Conservation (phyloP, 2,113 vertebrate species). For the Oriolus oriolus region DNA sequence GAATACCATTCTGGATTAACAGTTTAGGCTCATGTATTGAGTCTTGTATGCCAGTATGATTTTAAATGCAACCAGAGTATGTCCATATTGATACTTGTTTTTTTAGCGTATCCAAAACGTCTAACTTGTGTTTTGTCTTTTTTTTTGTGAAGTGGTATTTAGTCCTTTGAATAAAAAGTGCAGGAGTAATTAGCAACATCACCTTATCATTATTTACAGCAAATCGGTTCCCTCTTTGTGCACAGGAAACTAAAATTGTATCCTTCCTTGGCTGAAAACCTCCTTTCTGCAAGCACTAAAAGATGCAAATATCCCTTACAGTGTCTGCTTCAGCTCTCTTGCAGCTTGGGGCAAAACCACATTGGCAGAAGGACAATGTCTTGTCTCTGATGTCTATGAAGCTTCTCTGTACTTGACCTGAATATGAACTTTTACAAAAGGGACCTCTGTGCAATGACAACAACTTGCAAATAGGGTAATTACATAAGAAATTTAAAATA, state of each 20-base stretch:
- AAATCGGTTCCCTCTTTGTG: neutral
- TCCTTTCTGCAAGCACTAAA: neutral
- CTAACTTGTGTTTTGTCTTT: neutral
- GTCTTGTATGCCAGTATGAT: neutral
- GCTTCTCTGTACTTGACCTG: neutral
- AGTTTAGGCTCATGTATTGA: neutral
- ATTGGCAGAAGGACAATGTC: neutral
- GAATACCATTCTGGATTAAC: neutral
- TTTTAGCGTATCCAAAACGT: neutral
- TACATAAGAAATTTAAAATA: neutral
- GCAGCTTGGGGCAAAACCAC: neutral
- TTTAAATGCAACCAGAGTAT: neutral
- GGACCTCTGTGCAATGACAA: neutral
- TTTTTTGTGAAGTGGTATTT: neutral
- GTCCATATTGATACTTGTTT: neutral
- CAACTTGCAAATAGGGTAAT: neutral
- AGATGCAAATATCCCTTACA: neutral
- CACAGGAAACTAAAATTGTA: neutral
- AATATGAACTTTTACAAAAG: neutral
- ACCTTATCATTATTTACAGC: neutral
- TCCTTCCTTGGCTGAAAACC: neutral
- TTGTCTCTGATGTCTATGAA: neutral
- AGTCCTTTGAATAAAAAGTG: neutral
- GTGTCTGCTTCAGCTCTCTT: neutral
- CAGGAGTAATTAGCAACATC: neutral